Conservation (phyloP, 2,888 invertebrate species). For the Phania funesta region DNA sequence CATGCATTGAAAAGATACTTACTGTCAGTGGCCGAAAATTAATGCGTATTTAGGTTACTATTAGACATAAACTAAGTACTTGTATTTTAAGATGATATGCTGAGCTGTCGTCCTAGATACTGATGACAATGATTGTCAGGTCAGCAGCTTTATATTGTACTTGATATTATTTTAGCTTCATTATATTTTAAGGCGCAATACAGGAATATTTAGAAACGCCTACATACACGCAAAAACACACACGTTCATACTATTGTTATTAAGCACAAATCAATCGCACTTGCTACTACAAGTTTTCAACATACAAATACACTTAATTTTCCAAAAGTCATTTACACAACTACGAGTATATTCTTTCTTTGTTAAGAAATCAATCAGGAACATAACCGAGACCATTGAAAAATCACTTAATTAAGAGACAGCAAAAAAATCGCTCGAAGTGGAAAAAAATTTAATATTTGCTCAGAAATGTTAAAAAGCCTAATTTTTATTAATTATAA, state of each 20-base stretch:
- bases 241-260: slow-evolving; percentile 19
- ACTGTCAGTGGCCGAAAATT: slow-evolving; percentile 58
- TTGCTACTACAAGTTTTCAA: slow-evolving; percentile 61
- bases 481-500: too few species aligned
- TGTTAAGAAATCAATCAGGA: too few species aligned
- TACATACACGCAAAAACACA: slow-evolving; percentile 25
- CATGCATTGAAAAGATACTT: slow-evolving; percentile 47
- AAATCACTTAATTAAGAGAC: too few species aligned
- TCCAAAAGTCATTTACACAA: slow-evolving; percentile 50
- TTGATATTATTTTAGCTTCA: slow-evolving; percentile 60
- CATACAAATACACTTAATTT: slow-evolving; percentile 65
- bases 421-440: too few species aligned
- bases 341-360: neutral
- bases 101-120: slow-evolving; percentile 36
- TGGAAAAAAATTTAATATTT: too few species aligned
- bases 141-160: slow-evolving; percentile 45
- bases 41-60: slow-evolving; percentile 50
- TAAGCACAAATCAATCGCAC: slow-evolving; percentile 61
- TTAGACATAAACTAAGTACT: slow-evolving; percentile 26
- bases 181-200: slow-evolving; percentile 57
- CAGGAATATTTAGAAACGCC: too few species aligned
- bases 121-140: slow-evolving; percentile 59
- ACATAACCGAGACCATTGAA: too few species aligned
- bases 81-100: neutral
- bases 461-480: too few species aligned